phyloP scores from a whole-genome alignment of 1,140 invertebrate species.

The Eciton burchellii region DNA sequence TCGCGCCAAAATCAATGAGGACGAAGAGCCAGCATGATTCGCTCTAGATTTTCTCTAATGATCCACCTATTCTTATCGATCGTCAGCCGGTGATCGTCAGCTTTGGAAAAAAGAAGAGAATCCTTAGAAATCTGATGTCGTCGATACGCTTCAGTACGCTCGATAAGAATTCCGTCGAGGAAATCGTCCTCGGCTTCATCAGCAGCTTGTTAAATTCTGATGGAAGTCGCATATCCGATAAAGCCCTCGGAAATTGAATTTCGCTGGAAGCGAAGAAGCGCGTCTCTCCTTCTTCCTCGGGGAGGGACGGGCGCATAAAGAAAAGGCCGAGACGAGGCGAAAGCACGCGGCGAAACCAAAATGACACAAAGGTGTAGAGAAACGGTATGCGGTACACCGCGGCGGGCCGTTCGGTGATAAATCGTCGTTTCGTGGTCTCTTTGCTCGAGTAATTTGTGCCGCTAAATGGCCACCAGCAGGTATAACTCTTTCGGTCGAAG shows the following conservation, averaged over 20 bases:
- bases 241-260: constrained; percentile 41
- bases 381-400: constrained; percentile 47
- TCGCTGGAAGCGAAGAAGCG: constrained; percentile 32
- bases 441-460: constrained; percentile 74
- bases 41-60: not conserved
- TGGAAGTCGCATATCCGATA: not conserved
- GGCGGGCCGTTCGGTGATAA: constrained; percentile 59
- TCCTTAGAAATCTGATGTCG: too few species aligned
- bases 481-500: constrained; percentile 67
- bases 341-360: constrained; percentile 34
- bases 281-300: not conserved
- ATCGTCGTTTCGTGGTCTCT: constrained; percentile 67
- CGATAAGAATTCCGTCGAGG: not conserved
- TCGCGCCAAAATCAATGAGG: not conserved
- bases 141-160: not conserved
- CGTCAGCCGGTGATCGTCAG: too few species aligned
- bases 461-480: constrained; percentile 66
- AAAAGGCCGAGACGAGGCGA: constrained; percentile 21
- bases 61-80: too few species aligned
- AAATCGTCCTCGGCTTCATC: not conserved
- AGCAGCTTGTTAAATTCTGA: not conserved
- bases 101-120: too few species aligned
- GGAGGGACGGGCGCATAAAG: constrained; percentile 34
- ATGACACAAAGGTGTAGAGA: constrained; percentile 49
- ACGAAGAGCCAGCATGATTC: not conserved